phyloP scores from a whole-genome alignment of 1,140 invertebrate species.

The Drosophila sp. region DNA sequence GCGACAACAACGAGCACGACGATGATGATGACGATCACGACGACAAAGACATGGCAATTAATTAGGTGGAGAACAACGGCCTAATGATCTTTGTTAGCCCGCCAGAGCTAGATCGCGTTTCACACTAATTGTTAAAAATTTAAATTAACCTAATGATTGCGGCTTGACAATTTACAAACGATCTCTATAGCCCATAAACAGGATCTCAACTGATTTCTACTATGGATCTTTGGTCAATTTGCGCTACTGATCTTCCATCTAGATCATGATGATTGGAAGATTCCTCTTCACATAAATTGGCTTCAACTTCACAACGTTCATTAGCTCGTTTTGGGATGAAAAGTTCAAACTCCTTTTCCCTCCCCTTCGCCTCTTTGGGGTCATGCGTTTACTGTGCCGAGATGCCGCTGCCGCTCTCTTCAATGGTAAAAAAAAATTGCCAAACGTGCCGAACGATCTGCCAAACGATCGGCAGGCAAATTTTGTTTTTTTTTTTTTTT shows the following conservation, averaged over 20 bases:
- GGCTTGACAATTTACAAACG: not conserved
- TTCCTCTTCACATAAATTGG: conserved; percentile 37
- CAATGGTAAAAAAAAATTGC: conserved; percentile 35
- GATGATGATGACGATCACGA: conserved; percentile 1
- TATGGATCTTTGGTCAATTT: not conserved
- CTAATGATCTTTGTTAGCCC: conserved; percentile 20
- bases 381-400: conserved; percentile 36
- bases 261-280: conserved; percentile 1
- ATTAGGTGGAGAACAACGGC: conserved; percentile 29
- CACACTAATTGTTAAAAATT: conserved; percentile 7
- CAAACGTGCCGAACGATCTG: conserved; percentile 45
- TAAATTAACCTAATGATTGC: not conserved
- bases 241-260: not conserved
- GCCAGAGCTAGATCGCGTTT: not conserved
- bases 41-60: conserved; percentile 42
- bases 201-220: too few relatives aligned
- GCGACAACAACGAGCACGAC: not conserved
- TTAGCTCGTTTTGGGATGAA: conserved; percentile 28
- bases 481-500: conserved; percentile 34
- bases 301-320: conserved; percentile 15
- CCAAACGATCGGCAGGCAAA: conserved; percentile 57
- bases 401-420: conserved; percentile 16
- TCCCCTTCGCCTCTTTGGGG: not conserved
- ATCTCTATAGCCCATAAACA: too few relatives aligned
- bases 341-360: conserved; percentile 52